Conservation (phyloP, 2,797 vertebrate genomes). For the Clamator glandarius region DNA sequence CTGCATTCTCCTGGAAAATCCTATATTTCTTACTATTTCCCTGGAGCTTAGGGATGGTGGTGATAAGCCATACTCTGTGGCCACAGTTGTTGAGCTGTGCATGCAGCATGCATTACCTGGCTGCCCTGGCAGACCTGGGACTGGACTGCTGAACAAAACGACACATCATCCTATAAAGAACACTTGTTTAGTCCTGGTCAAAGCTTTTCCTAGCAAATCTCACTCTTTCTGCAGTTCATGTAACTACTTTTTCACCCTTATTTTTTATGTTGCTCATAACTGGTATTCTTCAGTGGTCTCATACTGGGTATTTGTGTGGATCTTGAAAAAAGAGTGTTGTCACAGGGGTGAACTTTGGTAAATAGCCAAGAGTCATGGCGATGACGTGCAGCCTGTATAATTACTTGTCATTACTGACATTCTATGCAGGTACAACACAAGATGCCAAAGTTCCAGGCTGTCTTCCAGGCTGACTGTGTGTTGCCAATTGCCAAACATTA, state of each 20-base stretch:
- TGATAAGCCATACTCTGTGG: background rate
- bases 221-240: background rate
- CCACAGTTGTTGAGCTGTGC: background rate
- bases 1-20: background rate
- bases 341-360: background rate
- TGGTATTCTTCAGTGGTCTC: background rate
- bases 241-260: background rate
- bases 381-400: background rate
- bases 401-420: constrained; percentile 24
- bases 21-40: background rate
- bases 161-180: background rate
- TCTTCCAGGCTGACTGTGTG: background rate
- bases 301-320: background rate
- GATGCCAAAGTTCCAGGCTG: background rate
- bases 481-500: background rate
- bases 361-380: background rate
- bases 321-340: constrained; percentile 21
- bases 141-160: background rate
- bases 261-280: background rate
- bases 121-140: background rate
- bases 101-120: background rate
- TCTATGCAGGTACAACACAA: background rate
- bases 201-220: background rate
- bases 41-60: background rate
- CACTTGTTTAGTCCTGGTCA: background rate